A percentile compares a stretch with the other conserved stretches of the same genome.
Evolutionary conservation across 2,888 invertebrate species (phyloP).

Genomic region (Himalopsyche tibetana): DNA sequence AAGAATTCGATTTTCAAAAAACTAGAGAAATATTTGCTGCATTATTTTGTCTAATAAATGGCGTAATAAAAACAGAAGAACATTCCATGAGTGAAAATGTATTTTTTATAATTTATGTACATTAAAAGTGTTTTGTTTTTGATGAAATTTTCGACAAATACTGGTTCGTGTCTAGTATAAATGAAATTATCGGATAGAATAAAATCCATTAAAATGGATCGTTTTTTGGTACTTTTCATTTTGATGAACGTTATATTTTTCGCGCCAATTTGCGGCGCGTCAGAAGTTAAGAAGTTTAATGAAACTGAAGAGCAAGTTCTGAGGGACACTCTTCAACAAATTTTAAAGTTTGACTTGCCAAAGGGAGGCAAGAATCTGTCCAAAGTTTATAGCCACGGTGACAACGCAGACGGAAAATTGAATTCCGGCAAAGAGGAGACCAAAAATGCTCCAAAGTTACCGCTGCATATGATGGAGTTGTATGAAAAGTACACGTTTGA

Average conservation of each 20-base stretch:
- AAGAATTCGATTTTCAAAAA: constrained; percentile 17
- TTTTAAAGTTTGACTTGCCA: constrained; percentile 57
- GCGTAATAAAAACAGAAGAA: not conserved
- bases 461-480: constrained; percentile 66
- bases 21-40: not conserved
- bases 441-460: constrained; percentile 55
- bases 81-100: not conserved
- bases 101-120: constrained; percentile 5
- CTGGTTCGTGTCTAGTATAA: not conserved
- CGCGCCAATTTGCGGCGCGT: constrained; percentile 51
- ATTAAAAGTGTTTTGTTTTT: not conserved
- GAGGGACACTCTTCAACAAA: constrained; percentile 51
- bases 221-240: constrained; percentile 19
- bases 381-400: not conserved
- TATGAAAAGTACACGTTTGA: constrained; percentile 63
- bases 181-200: not conserved
- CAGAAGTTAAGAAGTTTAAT: constrained; percentile 51
- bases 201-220: constrained; percentile 27
- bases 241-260: constrained; percentile 23
- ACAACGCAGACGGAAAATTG: not conserved
- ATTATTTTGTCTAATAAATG: too few relatives aligned
- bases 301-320: constrained; percentile 61
- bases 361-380: constrained; percentile 11
- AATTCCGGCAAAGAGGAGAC: constrained; percentile 42
- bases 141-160: not conserved